Evolutionary conservation across 2,888 invertebrate genomes (phyloP), one percentile per base, ranked within the genome.

Genomic region (Subacronicta megacephala): DNA sequence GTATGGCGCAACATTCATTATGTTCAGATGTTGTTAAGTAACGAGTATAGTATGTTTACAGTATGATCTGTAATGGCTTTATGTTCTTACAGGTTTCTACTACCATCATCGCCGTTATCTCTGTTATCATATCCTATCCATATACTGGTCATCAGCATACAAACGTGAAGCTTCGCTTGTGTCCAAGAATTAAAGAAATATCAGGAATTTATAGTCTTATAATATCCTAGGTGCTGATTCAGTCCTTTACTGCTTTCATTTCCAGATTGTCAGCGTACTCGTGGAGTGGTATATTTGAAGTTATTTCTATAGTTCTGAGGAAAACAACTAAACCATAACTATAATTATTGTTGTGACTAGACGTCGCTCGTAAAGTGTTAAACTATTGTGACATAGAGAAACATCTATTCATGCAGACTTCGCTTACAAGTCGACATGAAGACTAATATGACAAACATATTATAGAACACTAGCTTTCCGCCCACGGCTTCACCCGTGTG

Each of bases 391-490:
- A 5, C 31, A 31, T n/a, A 12, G n/a, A 31, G 31, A 31, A 29
- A 10, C 15, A 42, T 31, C n/a, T n/a, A 37, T 31, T 4, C 1
- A 47, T 47, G 18, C n/a, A n/a, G 12, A 31, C 31, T 31, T 31
- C n/a, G 31, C 31, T 31, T 31, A n/a, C 31, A n/a, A n/a, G n/a
- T n/a, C n/a, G n/a, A n/a, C n/a, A 31, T n/a, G 3, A 31, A n/a
- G 12, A 33, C 16, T 29, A 35, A 38, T 57, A 33, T 37, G 44
- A 15, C 31, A 15, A 36, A 50, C 31, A 44, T n/a, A 38, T 35
- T 37, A 29, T 23, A 26, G 41, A 60, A 41, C 20, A n/a, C n/a
- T n/a, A n/a, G n/a, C n/a, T n/a, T n/a, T n/a, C n/a, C n/a, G n/a
- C n/a, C n/a, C n/a, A n/a, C n/a, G n/a, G n/a, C n/a, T n/a, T n/a